These are phyloP conservation scores for Tringa solitaria DNA, from an alignment of 2,113 vertebrate genomes.

Conservation along the genomic window DNA sequence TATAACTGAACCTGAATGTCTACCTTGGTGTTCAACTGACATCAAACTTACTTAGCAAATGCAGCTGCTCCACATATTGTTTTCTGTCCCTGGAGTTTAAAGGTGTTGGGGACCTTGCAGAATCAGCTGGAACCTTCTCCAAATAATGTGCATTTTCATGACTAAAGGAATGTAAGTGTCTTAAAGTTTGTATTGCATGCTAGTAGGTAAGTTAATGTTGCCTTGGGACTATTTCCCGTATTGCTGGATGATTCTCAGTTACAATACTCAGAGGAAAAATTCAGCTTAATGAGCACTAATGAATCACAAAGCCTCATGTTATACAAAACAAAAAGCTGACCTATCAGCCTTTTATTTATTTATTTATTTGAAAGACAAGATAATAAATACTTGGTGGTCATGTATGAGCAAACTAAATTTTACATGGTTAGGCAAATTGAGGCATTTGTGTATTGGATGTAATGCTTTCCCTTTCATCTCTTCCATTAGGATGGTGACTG, in stretches of 20 bases:
- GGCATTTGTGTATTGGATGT: background rate
- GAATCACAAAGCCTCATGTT: background rate
- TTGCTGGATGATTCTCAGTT: background rate
- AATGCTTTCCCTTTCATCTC: background rate
- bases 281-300: slow-evolving; percentile 10
- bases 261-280: background rate
- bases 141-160: background rate
- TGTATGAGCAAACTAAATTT: background rate
- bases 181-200: background rate
- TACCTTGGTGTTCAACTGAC: background rate
- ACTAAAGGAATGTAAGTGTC: background rate
- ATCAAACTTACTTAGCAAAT: background rate
- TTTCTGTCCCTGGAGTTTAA: background rate
- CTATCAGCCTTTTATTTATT: background rate
- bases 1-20: background rate
- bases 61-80: background rate
- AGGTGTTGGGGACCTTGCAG: background rate
- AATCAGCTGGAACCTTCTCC: background rate
- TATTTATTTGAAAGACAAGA: background rate
- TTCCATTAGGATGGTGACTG: background rate
- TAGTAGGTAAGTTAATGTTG: background rate
- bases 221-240: background rate
- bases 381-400: background rate
- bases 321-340: slow-evolving; percentile 1
- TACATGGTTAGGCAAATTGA: background rate